Evolutionary conservation across 2,113 vertebrate genomes (phyloP).

Genomic region (Rhagologus leucostigma): DNA sequence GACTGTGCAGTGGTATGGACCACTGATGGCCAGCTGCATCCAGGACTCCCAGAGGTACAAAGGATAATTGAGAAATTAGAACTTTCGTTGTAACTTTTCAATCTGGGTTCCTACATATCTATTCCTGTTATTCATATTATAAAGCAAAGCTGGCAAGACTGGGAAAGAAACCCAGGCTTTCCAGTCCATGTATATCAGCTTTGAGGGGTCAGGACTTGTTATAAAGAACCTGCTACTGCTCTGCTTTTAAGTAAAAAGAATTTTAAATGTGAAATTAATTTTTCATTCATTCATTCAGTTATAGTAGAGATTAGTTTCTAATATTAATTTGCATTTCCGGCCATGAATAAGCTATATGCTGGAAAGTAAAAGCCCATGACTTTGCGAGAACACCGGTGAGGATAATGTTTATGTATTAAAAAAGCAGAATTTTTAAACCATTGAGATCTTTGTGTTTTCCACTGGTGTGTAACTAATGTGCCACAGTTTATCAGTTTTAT

Average conservation of each 20-base stretch:
- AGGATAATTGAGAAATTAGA: background rate
- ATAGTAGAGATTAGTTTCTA: background rate
- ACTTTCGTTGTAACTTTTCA: background rate
- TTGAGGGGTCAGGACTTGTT: background rate
- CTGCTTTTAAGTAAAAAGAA: background rate
- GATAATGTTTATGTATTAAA: background rate
- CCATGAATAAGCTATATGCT: background rate
- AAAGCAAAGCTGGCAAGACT: background rate
- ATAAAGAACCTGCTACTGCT: background rate
- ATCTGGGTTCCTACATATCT: background rate
- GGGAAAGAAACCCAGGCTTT: background rate
- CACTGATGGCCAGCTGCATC: background rate
- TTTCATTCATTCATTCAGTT: background rate
- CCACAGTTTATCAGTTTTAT: background rate
- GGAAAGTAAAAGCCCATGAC: background rate
- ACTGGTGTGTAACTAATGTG: background rate
- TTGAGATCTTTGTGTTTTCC: background rate
- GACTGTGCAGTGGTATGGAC: fast-evolving
- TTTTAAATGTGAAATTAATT: background rate
- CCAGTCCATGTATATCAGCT: background rate
- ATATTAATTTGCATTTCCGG: background rate
- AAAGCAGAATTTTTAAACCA: background rate
- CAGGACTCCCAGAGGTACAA: background rate
- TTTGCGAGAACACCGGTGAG: background rate
- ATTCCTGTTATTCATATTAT: background rate